phyloP scores from a whole-genome alignment of 2,113 vertebrate genomes.

The Xyliphius kryptos region DNA sequence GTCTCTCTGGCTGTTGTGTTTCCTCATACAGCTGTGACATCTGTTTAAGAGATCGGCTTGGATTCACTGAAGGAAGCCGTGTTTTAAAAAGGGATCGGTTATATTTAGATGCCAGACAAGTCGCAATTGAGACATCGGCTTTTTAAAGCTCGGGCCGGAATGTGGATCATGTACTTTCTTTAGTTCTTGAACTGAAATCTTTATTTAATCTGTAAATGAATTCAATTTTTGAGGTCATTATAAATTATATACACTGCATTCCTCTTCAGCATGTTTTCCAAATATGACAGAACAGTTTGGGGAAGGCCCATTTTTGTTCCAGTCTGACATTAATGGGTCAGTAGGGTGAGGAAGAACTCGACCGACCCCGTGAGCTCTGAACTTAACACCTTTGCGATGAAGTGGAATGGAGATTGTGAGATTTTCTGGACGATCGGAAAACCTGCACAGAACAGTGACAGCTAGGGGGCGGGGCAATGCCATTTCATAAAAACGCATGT shows the following conservation, averaged over 20 bases:
- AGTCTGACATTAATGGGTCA: too few relatives aligned
- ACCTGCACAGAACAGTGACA: background rate
- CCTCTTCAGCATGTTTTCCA: too few relatives aligned
- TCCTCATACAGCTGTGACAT: constrained; percentile 13
- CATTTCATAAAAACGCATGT: too few relatives aligned
- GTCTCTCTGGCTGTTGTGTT: constrained; percentile 14
- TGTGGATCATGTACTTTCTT: constrained; percentile 15
- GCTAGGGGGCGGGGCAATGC: too few relatives aligned
- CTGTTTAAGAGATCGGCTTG: constrained; percentile 25
- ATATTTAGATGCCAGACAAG: background rate
- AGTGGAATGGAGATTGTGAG: background rate
- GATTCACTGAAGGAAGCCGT: constrained; percentile 7
- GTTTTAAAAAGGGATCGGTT: too few relatives aligned
- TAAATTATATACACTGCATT: too few relatives aligned
- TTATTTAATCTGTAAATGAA: constrained; percentile 9
- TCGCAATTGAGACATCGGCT: constrained; percentile 2
- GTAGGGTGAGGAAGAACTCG: too few relatives aligned
- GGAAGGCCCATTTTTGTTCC: too few relatives aligned
- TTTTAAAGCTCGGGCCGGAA: constrained; percentile 18
- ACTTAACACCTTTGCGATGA: too few relatives aligned
- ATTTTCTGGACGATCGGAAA: background rate
- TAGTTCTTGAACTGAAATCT: background rate
- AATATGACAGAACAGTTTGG: too few relatives aligned
- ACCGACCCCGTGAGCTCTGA: too few relatives aligned
- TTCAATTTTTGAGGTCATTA: too few relatives aligned